phyloP scores from a whole-genome alignment of 1,140 invertebrate species.

The Drosophila virilis region DNA sequence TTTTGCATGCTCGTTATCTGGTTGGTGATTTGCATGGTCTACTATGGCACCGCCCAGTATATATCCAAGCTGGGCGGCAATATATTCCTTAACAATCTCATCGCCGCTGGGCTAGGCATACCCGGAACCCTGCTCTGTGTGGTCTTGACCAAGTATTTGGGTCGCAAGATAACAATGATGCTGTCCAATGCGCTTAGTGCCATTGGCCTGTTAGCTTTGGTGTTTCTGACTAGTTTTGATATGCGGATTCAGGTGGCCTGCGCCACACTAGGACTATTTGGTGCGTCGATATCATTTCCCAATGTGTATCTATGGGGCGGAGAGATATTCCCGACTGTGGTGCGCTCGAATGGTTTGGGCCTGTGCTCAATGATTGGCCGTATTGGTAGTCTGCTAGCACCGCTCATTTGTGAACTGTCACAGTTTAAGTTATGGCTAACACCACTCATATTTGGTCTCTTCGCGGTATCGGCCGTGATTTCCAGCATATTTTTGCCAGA shows the following conservation, averaged over 20 bases:
- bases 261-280: conserved; percentile 68
- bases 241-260: conserved; percentile 28
- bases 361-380: conserved; percentile 86
- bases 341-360: conserved; percentile 86
- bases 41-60: conserved; percentile 91
- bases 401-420: conserved; percentile 85
- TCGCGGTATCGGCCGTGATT: conserved; percentile 87
- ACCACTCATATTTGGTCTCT: conserved; percentile 88
- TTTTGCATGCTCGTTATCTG: conserved; percentile 89
- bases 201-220: conserved; percentile 87
- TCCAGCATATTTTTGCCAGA: conserved; percentile 89
- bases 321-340: conserved; percentile 87
- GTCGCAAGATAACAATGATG: conserved; percentile 88
- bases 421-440: conserved; percentile 86
- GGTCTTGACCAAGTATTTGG: conserved; percentile 87
- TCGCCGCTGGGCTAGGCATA: conserved; percentile 88
- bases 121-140: conserved; percentile 89
- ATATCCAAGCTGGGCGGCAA: conserved; percentile 89
- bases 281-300: conserved; percentile 86
- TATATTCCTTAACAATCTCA: conserved; percentile 90
- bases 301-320: conserved; percentile 87
- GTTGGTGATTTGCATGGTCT: conserved; percentile 90
- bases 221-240: conserved; percentile 82
- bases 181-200: conserved; percentile 87
- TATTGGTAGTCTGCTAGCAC: conserved; percentile 86